Percentiles rank a stretch among this genome's conserved stretches.
Evolutionary conservation across 2,797 vertebrate species (phyloP).

Genomic region (Liasis olivaceus): DNA sequence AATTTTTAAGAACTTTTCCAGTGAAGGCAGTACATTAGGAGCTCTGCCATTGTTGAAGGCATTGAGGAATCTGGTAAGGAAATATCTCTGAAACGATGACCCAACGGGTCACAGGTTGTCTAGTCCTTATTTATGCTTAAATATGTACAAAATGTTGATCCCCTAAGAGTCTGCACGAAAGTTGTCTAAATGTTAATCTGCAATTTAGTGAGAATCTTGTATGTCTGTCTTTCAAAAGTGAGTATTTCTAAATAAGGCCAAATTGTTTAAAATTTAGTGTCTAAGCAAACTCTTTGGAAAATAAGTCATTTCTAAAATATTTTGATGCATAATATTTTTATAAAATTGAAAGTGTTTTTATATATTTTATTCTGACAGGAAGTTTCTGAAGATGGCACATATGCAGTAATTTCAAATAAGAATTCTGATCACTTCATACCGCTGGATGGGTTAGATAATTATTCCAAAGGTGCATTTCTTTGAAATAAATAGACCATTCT

Average conservation of each 20-base stretch:
- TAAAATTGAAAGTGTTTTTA: not conserved
- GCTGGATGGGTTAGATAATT: slow-evolving; percentile 75
- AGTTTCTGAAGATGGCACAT: slow-evolving; percentile 77
- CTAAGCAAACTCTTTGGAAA: not conserved
- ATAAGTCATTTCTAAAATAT: not conserved
- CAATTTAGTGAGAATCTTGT: not conserved
- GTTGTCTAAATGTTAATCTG: not conserved
- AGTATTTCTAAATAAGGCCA: not conserved
- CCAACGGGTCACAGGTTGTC: no score
- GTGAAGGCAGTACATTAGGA: no score
- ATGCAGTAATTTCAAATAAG: slow-evolving; percentile 72
- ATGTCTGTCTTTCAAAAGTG: not conserved
- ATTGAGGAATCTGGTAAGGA: no score
- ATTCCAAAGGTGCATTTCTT: slow-evolving; percentile 81
- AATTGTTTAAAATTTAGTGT: not conserved
- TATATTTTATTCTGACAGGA: slow-evolving; percentile 74
- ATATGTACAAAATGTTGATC: not conserved
- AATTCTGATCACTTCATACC: slow-evolving; percentile 77
- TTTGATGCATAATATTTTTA: not conserved
- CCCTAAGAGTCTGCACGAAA: not conserved
- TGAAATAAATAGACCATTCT: not conserved
- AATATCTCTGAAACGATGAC: no score
- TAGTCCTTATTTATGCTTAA: not conserved
- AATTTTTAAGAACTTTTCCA: no score
- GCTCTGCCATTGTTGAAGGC: no score